Evolutionary conservation across 1,140 invertebrate species (phyloP).

Genomic region (Ceratoteleas bidentatus): DNA sequence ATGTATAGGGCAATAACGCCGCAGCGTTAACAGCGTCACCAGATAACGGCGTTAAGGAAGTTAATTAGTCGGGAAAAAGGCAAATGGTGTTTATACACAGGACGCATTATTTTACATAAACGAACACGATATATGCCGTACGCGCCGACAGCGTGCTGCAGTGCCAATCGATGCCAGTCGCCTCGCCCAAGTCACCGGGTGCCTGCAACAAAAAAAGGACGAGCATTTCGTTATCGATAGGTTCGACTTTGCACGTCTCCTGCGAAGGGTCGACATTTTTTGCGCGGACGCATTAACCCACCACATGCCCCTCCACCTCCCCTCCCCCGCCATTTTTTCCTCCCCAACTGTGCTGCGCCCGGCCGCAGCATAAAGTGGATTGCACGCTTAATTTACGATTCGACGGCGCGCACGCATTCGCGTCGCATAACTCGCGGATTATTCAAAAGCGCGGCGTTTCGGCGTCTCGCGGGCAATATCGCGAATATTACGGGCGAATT

Average conservation of each 20-base stretch:
- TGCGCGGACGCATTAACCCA: background rate
- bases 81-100: slow-evolving; percentile 68
- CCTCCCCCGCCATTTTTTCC: background rate
- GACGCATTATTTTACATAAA: slow-evolving; percentile 67
- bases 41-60: slow-evolving; percentile 59
- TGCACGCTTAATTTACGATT: slow-evolving; percentile 38
- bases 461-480: background rate
- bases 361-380: slow-evolving; percentile 22
- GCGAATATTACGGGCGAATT: background rate
- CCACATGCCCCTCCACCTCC: too few species aligned
- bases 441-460: slow-evolving; percentile 10
- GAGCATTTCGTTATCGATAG: slow-evolving; percentile 48
- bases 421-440: slow-evolving; percentile 27
- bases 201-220: slow-evolving; percentile 53
- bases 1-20: slow-evolving; percentile 59
- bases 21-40: slow-evolving; percentile 48
- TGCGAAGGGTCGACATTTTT: background rate
- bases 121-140: slow-evolving; percentile 57
- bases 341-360: background rate
- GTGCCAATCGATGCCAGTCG: slow-evolving; percentile 53
- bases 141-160: slow-evolving; percentile 42
- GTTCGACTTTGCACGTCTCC: slow-evolving; percentile 16
- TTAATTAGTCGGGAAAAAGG: slow-evolving; percentile 65
- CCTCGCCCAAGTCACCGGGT: slow-evolving; percentile 37
- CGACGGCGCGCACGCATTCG: slow-evolving; percentile 32